phyloP scores from a whole-genome alignment of 2,888 invertebrate genomes.

The Pecten maximus region DNA sequence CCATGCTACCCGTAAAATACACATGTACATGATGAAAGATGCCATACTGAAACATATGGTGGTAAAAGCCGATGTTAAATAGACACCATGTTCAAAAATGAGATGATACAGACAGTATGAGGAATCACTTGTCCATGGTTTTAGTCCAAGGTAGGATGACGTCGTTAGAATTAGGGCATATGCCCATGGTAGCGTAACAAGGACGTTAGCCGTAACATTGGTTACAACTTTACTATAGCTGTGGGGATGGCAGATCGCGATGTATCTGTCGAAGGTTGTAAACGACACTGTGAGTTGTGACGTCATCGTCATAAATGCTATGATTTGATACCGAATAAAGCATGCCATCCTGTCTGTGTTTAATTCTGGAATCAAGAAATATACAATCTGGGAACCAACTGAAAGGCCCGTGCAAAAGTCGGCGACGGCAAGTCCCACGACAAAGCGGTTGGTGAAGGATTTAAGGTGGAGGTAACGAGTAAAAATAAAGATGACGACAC shows the following conservation, averaged over 20 bases:
- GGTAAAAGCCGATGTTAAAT: slow-evolving; percentile 47
- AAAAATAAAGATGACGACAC: slow-evolving; percentile 57
- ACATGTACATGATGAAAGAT: slow-evolving; percentile 57
- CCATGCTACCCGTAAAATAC: slow-evolving; percentile 56
- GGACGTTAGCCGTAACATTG: slow-evolving; percentile 36
- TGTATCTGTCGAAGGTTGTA: slow-evolving; percentile 61
- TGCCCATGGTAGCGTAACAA: slow-evolving; percentile 54
- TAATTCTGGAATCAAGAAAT: slow-evolving; percentile 52
- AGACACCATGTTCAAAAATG: slow-evolving; percentile 40
- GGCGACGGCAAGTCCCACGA: slow-evolving; percentile 62
- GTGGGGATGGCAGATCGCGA: slow-evolving; percentile 60
- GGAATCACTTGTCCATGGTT: slow-evolving; percentile 50
- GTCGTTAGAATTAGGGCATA: slow-evolving; percentile 47
- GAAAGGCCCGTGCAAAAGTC: slow-evolving; percentile 59
- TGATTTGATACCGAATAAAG: slow-evolving; percentile 58
- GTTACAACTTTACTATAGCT: slow-evolving; percentile 54
- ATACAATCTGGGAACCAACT: slow-evolving; percentile 56
- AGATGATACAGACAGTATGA: slow-evolving; percentile 51
- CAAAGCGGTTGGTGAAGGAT: slow-evolving; percentile 53
- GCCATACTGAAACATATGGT: slow-evolving; percentile 51
- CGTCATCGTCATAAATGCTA: slow-evolving; percentile 58
- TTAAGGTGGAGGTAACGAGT: slow-evolving; percentile 51
- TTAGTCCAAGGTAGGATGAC: slow-evolving; percentile 52
- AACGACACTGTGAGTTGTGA: slow-evolving; percentile 60
- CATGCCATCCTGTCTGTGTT: slow-evolving; percentile 51